A percentile compares a stretch with the other conserved stretches of the same genome.
These are phyloP conservation scores for Merluccius polli DNA, from an alignment of 2,797 vertebrate genomes.

Conservation along the genomic window DNA sequence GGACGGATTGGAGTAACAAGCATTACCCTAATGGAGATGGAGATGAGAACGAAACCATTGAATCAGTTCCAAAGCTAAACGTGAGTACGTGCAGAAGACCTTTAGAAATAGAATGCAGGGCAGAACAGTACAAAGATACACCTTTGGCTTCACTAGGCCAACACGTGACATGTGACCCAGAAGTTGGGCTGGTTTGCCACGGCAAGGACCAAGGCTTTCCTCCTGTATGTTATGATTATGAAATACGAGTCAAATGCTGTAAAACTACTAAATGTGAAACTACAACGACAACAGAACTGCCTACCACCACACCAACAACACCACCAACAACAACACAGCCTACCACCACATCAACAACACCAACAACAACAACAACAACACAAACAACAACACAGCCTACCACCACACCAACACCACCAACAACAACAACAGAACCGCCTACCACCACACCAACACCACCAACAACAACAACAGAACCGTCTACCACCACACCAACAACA, in stretches of 20 bases:
- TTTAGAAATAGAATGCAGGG: constrained; percentile 71
- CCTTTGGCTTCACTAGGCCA: constrained; percentile 58
- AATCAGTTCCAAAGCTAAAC: constrained; percentile 59
- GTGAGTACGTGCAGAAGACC: constrained; percentile 59
- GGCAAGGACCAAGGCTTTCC: constrained; percentile 39
- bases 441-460: no score
- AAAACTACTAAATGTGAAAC: neutral
- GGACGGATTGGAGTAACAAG: constrained; percentile 74
- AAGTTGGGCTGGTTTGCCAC: constrained; percentile 64
- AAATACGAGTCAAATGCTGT: constrained; percentile 71
- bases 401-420: no score
- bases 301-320: no score
- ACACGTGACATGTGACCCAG: constrained; percentile 59
- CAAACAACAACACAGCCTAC: neutral
- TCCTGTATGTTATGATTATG: constrained; percentile 66
- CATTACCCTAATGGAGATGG: constrained; percentile 43
- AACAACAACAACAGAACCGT: no score
- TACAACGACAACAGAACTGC: neutral
- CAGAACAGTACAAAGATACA: constrained; percentile 42
- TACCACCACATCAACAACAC: no score
- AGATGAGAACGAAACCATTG: constrained; percentile 74
- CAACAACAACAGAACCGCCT: no score
- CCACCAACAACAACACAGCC: no score
- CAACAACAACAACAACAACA: neutral
- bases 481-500: no score